phyloP scores from a whole-genome alignment of 1,140 invertebrate genomes.

The Nomia melanderi region DNA sequence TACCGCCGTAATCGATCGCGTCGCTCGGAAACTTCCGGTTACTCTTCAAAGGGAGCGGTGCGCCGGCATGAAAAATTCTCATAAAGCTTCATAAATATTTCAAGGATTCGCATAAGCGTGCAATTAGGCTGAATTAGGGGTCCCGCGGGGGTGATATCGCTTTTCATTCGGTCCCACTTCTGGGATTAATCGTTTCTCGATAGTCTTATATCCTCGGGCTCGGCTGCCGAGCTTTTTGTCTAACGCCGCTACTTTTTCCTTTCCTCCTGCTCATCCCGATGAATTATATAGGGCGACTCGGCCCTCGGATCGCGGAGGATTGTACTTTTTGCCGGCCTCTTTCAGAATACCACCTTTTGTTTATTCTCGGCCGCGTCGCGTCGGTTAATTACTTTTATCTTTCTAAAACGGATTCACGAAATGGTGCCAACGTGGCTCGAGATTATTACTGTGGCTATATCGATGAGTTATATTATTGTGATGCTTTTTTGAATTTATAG shows the following conservation, averaged over 20 bases:
- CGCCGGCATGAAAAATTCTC: constrained; percentile 59
- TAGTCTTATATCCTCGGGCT: constrained; percentile 32
- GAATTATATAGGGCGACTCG: constrained; percentile 29
- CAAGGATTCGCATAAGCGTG: constrained; percentile 64
- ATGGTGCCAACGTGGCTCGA: no score
- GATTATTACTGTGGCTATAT: no score
- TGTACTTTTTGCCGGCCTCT: not conserved
- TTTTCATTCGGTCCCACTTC: constrained; percentile 39
- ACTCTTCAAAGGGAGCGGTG: constrained; percentile 25
- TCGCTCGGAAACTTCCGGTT: constrained; percentile 1
- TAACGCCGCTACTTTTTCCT: not conserved
- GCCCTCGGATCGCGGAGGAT: not conserved
- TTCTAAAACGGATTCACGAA: no score
- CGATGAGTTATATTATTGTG: no score
- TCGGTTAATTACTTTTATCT: no score
- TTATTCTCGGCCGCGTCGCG: no score
- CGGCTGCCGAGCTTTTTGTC: not conserved
- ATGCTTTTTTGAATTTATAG: no score
- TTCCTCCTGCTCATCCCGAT: not conserved
- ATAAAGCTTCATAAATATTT: constrained; percentile 73
- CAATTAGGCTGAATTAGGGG: constrained; percentile 66
- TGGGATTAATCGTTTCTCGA: constrained; percentile 49
- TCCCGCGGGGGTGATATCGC: constrained; percentile 53
- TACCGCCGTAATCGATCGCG: constrained; percentile 49
- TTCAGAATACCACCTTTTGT: no score